Conservation (phyloP, 2,797 vertebrate species). For the Netta rufina region DNA sequence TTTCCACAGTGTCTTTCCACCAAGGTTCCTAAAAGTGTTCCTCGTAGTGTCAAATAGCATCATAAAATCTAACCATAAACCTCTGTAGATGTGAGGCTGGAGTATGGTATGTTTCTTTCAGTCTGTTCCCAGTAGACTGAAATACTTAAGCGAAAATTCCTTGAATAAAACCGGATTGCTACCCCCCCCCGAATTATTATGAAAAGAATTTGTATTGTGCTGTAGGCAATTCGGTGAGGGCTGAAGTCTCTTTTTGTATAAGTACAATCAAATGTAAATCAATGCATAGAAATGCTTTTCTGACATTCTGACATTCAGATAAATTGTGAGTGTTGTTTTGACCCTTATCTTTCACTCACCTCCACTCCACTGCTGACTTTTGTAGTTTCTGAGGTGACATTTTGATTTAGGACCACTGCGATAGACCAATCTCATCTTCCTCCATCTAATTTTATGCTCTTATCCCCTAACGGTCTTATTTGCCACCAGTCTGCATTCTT, state of each 20-base stretch:
- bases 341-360: constrained; percentile 43
- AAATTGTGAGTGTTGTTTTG: constrained; percentile 31
- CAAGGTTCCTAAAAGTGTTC: neutral
- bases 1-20: neutral
- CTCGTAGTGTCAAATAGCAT: neutral
- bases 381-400: constrained; percentile 41
- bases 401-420: constrained; percentile 47
- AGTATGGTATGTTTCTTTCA: neutral
- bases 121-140: constrained; percentile 4
- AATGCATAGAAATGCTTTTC: constrained; percentile 33
- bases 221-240: neutral
- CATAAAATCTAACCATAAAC: neutral
- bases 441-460: constrained; percentile 50
- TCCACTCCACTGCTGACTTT: constrained; percentile 41
- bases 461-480: constrained; percentile 48
- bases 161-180: constrained; percentile 1
- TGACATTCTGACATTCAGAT: constrained; percentile 14
- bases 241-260: constrained; percentile 16
- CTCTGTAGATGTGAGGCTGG: neutral
- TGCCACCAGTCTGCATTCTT: constrained; percentile 53
- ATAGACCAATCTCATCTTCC: constrained; percentile 48
- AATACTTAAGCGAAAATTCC: constrained; percentile 29
- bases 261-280: constrained; percentile 15
- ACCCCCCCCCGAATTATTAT: neutral
- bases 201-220: neutral